Percentiles rank a stretch among this genome's conserved stretches.
These are phyloP conservation scores for Atherinomorus stipes DNA, from an alignment of 2,113 vertebrate genomes.

Conservation along the genomic window DNA sequence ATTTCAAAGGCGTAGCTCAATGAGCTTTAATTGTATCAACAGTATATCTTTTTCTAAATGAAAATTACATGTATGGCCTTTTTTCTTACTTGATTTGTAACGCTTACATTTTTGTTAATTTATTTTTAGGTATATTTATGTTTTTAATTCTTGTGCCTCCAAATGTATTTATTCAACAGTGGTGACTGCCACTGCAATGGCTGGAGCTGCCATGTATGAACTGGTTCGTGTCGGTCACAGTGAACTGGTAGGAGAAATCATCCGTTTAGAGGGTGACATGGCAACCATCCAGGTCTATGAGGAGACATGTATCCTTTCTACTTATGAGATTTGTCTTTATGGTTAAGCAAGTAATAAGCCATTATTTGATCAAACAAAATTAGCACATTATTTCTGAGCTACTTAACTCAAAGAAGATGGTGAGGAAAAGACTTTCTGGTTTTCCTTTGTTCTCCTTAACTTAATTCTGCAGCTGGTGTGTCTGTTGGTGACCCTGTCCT, in stretches of 20 bases:
- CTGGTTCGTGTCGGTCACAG: constrained; percentile 96
- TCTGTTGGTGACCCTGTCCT: constrained; percentile 98
- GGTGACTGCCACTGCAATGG: constrained; percentile 95
- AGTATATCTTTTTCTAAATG: too few relatives aligned
- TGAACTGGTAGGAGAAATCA: constrained; percentile 97
- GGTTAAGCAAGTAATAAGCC: not conserved
- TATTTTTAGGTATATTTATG: not conserved
- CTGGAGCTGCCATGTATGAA: constrained; percentile 98
- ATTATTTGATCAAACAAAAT: not conserved
- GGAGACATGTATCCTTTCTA: constrained; percentile 97
- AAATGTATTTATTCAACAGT: constrained; percentile 78
- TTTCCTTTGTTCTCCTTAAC: constrained; percentile 82
- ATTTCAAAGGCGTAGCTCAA: too few relatives aligned
- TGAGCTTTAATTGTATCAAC: too few relatives aligned
- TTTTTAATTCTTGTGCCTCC: not conserved
- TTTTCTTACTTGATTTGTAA: not conserved
- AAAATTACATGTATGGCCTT: too few relatives aligned
- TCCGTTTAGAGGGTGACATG: constrained; percentile 96
- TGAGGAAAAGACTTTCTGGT: not conserved
- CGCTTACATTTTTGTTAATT: too few relatives aligned
- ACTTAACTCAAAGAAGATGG: not conserved
- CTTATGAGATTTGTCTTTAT: not conserved
- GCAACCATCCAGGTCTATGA: constrained; percentile 99
- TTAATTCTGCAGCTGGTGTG: constrained; percentile 88
- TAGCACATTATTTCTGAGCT: not conserved